Base-by-base conservation (phyloP, 2,113 vertebrate genomes). In the Chloebia gouldiae region DNA sequence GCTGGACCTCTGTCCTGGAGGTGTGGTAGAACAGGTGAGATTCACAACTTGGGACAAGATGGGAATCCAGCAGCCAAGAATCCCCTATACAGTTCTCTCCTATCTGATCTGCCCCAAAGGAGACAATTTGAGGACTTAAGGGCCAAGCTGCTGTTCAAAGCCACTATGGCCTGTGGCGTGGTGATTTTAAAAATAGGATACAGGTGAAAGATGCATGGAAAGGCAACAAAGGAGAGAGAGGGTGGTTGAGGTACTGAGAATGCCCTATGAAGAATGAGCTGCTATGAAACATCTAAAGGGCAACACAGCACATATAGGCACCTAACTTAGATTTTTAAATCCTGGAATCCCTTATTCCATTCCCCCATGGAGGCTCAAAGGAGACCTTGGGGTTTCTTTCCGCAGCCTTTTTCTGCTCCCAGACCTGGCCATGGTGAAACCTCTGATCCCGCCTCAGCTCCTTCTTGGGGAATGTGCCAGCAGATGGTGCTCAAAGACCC, bases 401-500 rank as follows among this genome's bases (percentile, higher is more conserved):
- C 65, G 22, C n/a, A 33, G 33, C 27, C 20, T 12, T 72, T 17
- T 53, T 42, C 30, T 25, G 15, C 27, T 77, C 63, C 77, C 17
- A 18, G 40, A 33, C 37, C 40, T 47, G 50, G 24, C 35, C 61
- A 4, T 10, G 39, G 19, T 33, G 22, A 85, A 39, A 60, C n/a
- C 47, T 39, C 35, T 0, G 0, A 77, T 35, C 30, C 75, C 9
- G 8, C 33, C 21, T 7, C 6, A 6, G 35, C 24, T 51, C 27
- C 27, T 50, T 44, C 37, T n/a, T 5, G 66, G 45, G 7, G 21
- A 82, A 87, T 14, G 5, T 95, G 53, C 96, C 96, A 97, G 84
- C 84, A 97, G 95, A 56, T 95, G 96, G 96, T 94, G 96, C 96
- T 96, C 82, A 92, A 94, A 66, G 88, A 93, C 70, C n/a, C 87